Base-by-base conservation (phyloP, 2,113 vertebrate genomes). In the Podilymbus podiceps region DNA sequence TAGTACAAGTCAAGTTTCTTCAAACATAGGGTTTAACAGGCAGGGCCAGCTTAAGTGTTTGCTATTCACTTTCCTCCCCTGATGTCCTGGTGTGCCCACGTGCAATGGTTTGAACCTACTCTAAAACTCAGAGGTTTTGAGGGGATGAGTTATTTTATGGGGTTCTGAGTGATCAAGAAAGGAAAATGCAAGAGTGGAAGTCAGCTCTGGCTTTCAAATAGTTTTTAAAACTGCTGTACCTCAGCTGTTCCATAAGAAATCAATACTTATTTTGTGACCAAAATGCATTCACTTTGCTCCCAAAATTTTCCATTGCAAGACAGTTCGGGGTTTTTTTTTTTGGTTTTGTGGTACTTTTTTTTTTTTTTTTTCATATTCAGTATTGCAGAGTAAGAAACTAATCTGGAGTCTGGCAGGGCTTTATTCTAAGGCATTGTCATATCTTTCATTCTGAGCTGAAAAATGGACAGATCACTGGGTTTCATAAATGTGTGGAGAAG, bases 401-500 rank as follows among this genome's bases (percentile, higher is more conserved):
- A 85, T 93, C 56, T 87, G 22, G 56, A 74, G 50, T 56, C 68
- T 89, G 66, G 44, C 77, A 86, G 60, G 63, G 58, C 27, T 80
- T 93, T 95, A 80, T 88, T 95, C 55, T 88, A 81, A 83, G 68
- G 24, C 49, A 87, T 85, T 92, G 86, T 75, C 86, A 76, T 75
- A 73, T 86, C 58, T 81, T 78, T 92, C 74, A 85, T 79, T 95
- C 62, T 79, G 66, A 85, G 24, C 21, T 92, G 94, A 94, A 93
- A 95, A 93, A 95, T 92, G 88, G 66, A 58, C 73, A 92, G 86
- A 92, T 93, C 90, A 55, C n/a, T 76, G 8, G 15, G n/a, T 89
- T 91, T 95, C 88, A 91, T 91, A 95, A 85, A 89, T 68, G 42
- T 81, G 71, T 82, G 74, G 66, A 91, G 78, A 90, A 97, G 77